Percentiles rank a stretch among this genome's conserved stretches.
These are phyloP conservation scores for Coreius guichenoti DNA, from an alignment of 2,797 vertebrate genomes.

Conservation along the genomic window DNA sequence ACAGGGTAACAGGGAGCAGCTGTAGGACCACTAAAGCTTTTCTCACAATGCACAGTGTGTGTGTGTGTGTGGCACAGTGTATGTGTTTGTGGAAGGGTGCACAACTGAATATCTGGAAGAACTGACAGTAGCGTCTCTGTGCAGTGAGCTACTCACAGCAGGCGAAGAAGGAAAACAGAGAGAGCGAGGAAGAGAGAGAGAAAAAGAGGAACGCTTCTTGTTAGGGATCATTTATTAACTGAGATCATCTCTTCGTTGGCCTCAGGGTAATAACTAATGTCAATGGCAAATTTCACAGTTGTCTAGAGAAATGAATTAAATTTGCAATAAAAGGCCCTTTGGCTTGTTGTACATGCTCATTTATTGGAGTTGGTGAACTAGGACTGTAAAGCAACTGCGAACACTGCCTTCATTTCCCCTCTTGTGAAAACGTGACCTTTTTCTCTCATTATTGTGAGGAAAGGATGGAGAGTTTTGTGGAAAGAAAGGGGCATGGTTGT, in stretches of 20 bases:
- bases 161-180: constrained; percentile 18
- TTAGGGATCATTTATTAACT: constrained; percentile 99
- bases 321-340: constrained; percentile 88
- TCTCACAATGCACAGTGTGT: constrained; percentile 85
- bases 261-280: constrained; percentile 98
- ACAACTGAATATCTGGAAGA: constrained; percentile 82
- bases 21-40: constrained; percentile 79
- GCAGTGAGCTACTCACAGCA: constrained; percentile 75
- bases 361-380: constrained; percentile 92
- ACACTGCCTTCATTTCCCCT: constrained; percentile 77
- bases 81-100: constrained; percentile 30
- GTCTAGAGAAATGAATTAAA: constrained; percentile 99
- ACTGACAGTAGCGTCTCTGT: constrained; percentile 91
- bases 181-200: constrained; percentile 58
- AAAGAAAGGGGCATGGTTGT: constrained; percentile 67
- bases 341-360: constrained; percentile 95
- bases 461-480: constrained; percentile 62
- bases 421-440: constrained; percentile 92
- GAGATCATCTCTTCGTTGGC: constrained; percentile 97
- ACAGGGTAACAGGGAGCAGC: constrained; percentile 65
- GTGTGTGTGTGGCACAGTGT: constrained; percentile 1
- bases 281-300: constrained; percentile 99
- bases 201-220: constrained; percentile 78
- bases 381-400: constrained; percentile 88
- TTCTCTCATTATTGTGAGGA: constrained; percentile 82